Evolutionary conservation across 2,888 invertebrate species (phyloP), one percentile per base, ranked within the genome.

Genomic region (Tipula helvola): DNA sequence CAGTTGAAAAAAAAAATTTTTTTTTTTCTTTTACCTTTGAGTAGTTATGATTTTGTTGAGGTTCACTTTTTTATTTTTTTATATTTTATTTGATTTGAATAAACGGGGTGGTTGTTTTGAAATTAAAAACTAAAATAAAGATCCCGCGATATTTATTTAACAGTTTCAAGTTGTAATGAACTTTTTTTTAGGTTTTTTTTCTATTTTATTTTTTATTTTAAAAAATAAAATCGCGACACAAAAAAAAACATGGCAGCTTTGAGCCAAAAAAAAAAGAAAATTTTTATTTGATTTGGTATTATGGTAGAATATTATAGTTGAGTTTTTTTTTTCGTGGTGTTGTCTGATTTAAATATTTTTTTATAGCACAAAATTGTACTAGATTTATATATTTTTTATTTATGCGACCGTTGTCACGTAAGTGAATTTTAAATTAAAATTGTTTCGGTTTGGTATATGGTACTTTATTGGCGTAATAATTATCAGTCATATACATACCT

Each of bases 201-300:
- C 28, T 28, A 28, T 71, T 71, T 71, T 28, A 28, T 71, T 71
- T 71, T 71, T 71, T 28, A 28, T 71, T 71, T 71, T 1, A 71
- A 71, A 71, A 71, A 71, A 71, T 71, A 84, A 84, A 87, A 87
- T 87, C 88, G 88, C 88, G 88, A 87, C 87, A 87, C 84, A 94
- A 94, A 94, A 94, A 52, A 94, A 94, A 95, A 95, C 95, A 95
- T 95, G 95, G 95, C 95, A 94, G 94, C 71, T 92, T 92, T 84
- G 84, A 84, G 86, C 86, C 86, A 44, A 86, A 86, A 86, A 86
- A 86, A 36, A 86, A 86, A 42, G 28, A 42, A 42, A 42, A 42
- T 42, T 85, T 28, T 36, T 85, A 85, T 42, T 18, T 85, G 42
- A 42, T 42, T 85, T 85, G 16, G 42, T 85, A 42, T 16, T 85